Evolutionary conservation across 2,113 vertebrate genomes (phyloP).

Genomic region (Anarrhichthys ocellatus): DNA sequence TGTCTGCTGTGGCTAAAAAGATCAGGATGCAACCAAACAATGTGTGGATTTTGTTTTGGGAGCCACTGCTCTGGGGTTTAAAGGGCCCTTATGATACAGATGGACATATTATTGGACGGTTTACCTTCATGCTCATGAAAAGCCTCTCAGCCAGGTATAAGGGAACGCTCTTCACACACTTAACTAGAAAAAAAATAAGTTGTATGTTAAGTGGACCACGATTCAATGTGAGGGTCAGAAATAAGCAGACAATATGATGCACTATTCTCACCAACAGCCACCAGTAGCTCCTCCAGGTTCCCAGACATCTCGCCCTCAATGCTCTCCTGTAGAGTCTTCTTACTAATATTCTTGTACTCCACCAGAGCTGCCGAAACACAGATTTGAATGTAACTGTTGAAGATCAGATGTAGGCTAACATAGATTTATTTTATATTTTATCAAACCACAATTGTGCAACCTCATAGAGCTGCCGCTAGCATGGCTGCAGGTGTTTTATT

Average conservation of each 20-base stretch:
- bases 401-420: neutral
- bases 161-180: conserved; percentile 82
- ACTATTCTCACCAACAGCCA: conserved; percentile 85
- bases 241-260: too few relatives aligned
- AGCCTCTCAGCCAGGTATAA: conserved; percentile 82
- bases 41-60: conserved; percentile 21
- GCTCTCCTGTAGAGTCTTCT: conserved; percentile 90
- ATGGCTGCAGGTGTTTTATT: neutral
- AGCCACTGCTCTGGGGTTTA: neutral
- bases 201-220: neutral
- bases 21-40: conserved; percentile 19
- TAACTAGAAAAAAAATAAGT: conserved; percentile 68
- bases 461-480: neutral
- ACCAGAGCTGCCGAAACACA: conserved; percentile 82
- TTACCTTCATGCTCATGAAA: conserved; percentile 83
- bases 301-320: conserved; percentile 90
- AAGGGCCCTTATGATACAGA: neutral
- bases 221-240: neutral
- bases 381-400: neutral
- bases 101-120: neutral
- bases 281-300: conserved; percentile 84
- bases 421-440: too few relatives aligned
- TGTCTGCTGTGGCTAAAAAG: conserved; percentile 23
- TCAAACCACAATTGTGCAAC: neutral
- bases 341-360: conserved; percentile 88